Evolutionary conservation across 2,113 vertebrate genomes (phyloP).

Genomic region (Ptychochromis oligacanthus): DNA sequence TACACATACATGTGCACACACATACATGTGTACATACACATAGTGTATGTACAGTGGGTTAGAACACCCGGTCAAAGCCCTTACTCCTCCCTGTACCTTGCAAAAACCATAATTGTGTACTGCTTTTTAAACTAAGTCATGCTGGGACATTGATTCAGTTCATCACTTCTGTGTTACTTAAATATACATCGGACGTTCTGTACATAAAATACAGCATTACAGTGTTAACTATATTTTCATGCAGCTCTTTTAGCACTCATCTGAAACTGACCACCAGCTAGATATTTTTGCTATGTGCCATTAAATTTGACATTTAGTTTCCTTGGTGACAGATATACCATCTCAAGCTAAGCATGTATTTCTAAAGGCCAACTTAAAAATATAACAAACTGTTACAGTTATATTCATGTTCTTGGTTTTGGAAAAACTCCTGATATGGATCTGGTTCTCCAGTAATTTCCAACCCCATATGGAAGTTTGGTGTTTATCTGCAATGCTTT

Average conservation of each 20-base stretch:
- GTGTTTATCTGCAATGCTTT: background rate
- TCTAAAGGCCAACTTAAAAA: background rate
- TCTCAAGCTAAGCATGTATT: background rate
- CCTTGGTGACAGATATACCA: background rate
- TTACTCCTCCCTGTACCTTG: no score
- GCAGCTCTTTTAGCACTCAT: background rate
- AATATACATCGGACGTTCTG: background rate
- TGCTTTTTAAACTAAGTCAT: no score
- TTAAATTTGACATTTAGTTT: constrained; percentile 31
- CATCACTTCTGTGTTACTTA: no score
- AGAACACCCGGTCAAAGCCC: no score
- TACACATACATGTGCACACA: no score
- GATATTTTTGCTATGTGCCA: background rate
- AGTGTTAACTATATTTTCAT: background rate
- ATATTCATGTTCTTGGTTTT: background rate
- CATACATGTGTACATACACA: no score
- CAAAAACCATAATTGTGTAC: no score
- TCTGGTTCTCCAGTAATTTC: background rate
- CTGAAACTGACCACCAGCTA: background rate
- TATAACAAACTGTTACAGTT: background rate
- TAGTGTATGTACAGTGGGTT: no score
- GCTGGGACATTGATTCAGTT: no score
- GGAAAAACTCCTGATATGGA: background rate
- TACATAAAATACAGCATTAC: background rate
- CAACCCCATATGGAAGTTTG: background rate